phyloP scores from a whole-genome alignment of 2,113 vertebrate species.

The Herpetotheres cachinnans region DNA sequence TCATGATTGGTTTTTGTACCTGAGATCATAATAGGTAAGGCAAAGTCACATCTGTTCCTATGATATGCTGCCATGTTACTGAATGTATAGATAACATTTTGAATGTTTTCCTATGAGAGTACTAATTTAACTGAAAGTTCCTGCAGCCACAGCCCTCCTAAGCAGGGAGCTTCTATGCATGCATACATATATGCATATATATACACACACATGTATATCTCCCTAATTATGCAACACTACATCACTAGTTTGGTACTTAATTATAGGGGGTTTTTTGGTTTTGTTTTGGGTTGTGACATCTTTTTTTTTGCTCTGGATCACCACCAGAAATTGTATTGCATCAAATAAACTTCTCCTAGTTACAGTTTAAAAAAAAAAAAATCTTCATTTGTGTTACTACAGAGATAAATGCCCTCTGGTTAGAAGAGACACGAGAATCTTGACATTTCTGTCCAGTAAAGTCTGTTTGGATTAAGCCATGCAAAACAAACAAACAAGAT shows the following conservation, averaged over 20 bases:
- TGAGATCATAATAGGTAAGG: not conserved
- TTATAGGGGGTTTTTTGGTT: not conserved
- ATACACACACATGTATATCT: not conserved
- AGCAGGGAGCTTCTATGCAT: not conserved
- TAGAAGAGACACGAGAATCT: not conserved
- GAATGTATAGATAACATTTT: not conserved
- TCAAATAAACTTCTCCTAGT: not conserved
- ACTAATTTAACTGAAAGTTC: not conserved
- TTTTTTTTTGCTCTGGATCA: not conserved
- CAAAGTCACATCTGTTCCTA: not conserved
- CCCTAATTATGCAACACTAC: not conserved
- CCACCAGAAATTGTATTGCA: not conserved
- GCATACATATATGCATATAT: not conserved
- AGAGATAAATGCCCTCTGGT: not conserved
- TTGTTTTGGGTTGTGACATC: not conserved
- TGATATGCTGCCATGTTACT: not conserved
- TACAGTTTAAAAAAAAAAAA: not conserved
- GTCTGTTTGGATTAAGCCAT: not conserved
- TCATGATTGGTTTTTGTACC: slow-evolving; percentile 15
- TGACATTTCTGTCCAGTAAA: not conserved
- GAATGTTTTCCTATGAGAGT: not conserved
- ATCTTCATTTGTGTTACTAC: not conserved
- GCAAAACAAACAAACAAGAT: not conserved
- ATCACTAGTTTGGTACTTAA: not conserved
- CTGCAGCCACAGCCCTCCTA: not conserved